A percentile compares a stretch with the other conserved stretches of the same genome.
These are phyloP conservation scores for Drosophila neonasuta DNA, from an alignment of 2,888 invertebrate species.

Conservation along the genomic window DNA sequence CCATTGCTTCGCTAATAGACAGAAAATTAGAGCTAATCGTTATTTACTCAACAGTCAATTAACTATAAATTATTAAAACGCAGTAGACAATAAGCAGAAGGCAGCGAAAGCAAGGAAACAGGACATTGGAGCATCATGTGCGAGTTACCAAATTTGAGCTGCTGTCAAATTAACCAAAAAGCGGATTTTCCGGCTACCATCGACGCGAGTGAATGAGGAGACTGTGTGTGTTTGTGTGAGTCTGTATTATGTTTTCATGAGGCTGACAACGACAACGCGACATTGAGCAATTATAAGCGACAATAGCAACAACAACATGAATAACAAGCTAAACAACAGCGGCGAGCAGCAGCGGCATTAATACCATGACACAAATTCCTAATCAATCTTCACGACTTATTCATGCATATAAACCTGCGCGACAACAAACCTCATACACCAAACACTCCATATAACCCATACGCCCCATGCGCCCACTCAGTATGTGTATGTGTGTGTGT, in stretches of 20 bases:
- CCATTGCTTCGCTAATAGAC: constrained; percentile 17
- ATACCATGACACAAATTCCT: constrained; percentile 70
- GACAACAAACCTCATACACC: constrained; percentile 52
- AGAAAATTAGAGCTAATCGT: constrained; percentile 37
- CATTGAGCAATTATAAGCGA: constrained; percentile 61
- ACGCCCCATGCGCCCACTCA: constrained; percentile 19
- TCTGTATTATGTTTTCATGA: constrained; percentile 40
- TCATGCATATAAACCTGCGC: constrained; percentile 70
- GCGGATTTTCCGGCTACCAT: constrained; percentile 36
- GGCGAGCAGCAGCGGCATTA: constrained; percentile 47
- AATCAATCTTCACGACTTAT: constrained; percentile 74
- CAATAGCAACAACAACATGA: constrained; percentile 37
- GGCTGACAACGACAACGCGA: constrained; percentile 59
- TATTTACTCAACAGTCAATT: constrained; percentile 54
- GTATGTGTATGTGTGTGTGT: constrained; percentile 11
- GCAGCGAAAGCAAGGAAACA: neutral
- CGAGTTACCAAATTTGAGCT: constrained; percentile 36
- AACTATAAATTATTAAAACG: constrained; percentile 46
- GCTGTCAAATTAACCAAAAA: constrained; percentile 56
- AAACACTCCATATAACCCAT: constrained; percentile 21
- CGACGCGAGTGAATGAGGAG: neutral
- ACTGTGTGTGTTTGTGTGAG: constrained; percentile 7
- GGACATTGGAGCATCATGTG: constrained; percentile 1
- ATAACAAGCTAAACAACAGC: constrained; percentile 13
- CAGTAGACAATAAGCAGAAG: neutral